These are phyloP conservation scores for Megaustenia siamemsis DNA, from an alignment of 2,888 invertebrate genomes.

Conservation along the genomic window DNA sequence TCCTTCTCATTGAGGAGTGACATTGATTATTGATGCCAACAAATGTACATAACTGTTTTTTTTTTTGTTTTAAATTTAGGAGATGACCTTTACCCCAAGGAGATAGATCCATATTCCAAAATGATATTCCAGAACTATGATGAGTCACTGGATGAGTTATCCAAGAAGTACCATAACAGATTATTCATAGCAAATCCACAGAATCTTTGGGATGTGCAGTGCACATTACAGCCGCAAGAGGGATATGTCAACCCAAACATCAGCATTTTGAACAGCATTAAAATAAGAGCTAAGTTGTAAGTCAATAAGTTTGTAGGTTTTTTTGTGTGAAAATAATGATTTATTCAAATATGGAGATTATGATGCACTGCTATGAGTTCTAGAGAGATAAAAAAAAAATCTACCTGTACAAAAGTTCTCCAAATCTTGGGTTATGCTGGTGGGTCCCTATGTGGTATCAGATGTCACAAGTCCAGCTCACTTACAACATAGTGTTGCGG, in stretches of 20 bases:
- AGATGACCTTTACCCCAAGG: conserved; percentile 46
- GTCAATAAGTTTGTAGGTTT: not conserved
- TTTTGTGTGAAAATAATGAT: too few species aligned
- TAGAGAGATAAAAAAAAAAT: too few species aligned
- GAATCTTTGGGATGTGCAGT: not conserved
- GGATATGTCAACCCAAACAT: conserved; percentile 21
- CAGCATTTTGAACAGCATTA: not conserved
- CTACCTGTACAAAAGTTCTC: too few species aligned
- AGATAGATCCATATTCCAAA: not conserved
- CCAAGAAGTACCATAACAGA: not conserved
- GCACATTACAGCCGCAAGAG: not conserved
- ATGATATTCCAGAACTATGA: not conserved
- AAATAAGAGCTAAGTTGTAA: not conserved
- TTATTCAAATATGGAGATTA: too few species aligned
- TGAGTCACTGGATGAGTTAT: conserved; percentile 35
- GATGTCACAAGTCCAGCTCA: too few species aligned
- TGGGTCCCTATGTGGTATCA: too few species aligned
- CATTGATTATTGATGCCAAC: too few species aligned
- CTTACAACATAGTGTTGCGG: too few species aligned
- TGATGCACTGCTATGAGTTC: too few species aligned
- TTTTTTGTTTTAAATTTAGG: conserved; percentile 32
- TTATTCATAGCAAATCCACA: not conserved
- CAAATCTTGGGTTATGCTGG: too few species aligned
- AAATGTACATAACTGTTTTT: too few species aligned
- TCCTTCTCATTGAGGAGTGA: not conserved